These are phyloP conservation scores for Pelusios castaneus DNA, from an alignment of 2,113 vertebrate genomes.

Conservation along the genomic window DNA sequence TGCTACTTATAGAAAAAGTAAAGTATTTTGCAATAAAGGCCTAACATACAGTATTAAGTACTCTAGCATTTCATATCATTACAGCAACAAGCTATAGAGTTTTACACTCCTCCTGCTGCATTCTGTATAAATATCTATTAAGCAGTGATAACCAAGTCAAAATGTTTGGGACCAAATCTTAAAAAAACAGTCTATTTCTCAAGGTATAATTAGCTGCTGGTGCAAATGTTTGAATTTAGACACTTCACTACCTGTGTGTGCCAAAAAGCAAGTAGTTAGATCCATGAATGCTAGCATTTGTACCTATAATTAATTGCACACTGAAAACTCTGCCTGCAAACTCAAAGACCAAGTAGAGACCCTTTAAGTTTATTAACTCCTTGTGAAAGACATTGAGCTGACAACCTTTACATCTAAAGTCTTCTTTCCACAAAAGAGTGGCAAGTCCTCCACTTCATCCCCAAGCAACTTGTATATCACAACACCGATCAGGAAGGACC, in stretches of 20 bases:
- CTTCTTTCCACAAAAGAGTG: background rate
- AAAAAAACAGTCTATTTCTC: background rate
- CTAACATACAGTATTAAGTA: background rate
- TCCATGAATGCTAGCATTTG: background rate
- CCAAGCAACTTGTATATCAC: background rate
- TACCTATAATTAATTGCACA: background rate
- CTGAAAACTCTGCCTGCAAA: background rate
- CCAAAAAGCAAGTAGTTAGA: rapidly evolving
- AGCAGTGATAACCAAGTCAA: background rate
- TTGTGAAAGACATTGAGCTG: background rate
- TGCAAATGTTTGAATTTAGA: background rate
- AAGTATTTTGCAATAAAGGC: background rate
- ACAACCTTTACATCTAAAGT: background rate
- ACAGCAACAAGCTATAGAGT: background rate
- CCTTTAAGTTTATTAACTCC: background rate
- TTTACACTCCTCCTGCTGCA: background rate
- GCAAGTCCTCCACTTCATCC: background rate
- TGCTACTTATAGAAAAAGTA: background rate
- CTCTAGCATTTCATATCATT: background rate
- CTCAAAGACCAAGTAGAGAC: background rate
- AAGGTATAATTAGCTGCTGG: background rate
- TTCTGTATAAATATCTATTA: background rate
- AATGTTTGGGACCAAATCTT: background rate
- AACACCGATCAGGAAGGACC: background rate
- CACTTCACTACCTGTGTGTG: background rate